Percentiles rank a stretch among this genome's conserved stretches.
Evolutionary conservation across 1,140 invertebrate species (phyloP).

Genomic region (Vanessa atalanta): DNA sequence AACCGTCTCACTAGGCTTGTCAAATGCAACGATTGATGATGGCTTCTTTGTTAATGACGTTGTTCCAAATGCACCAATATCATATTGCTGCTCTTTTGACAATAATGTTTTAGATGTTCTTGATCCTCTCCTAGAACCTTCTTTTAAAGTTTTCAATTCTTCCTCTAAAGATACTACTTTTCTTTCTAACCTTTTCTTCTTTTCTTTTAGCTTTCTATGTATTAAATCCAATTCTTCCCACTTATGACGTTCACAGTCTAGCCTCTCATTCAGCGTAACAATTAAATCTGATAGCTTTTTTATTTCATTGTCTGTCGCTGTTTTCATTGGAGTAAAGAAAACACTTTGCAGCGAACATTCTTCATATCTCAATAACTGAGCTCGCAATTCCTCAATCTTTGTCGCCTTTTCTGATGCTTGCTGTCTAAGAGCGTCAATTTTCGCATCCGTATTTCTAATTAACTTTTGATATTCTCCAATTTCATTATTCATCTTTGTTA

Average conservation of each 20-base stretch:
- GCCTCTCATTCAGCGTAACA: constrained; percentile 56
- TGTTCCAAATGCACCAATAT: constrained; percentile 18
- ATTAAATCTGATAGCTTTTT: constrained; percentile 67
- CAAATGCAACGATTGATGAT: constrained; percentile 49
- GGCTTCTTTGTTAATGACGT: constrained; percentile 50
- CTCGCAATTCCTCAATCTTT: constrained; percentile 72
- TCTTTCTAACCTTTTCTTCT: constrained; percentile 58
- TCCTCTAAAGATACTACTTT: constrained; percentile 53
- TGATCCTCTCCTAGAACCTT: constrained; percentile 53
- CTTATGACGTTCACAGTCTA: constrained; percentile 65
- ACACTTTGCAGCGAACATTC: constrained; percentile 74
- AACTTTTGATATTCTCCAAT: constrained; percentile 65
- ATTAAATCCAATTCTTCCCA: constrained; percentile 62
- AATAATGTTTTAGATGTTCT: constrained; percentile 52
- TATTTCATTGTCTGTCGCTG: constrained; percentile 74
- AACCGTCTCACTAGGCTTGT: constrained; percentile 58
- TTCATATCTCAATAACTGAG: constrained; percentile 67
- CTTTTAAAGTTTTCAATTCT: constrained; percentile 58
- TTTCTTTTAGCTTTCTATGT: constrained; percentile 63
- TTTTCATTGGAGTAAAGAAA: constrained; percentile 76
- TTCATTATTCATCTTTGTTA: constrained; percentile 69
- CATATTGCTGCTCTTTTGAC: constrained; percentile 47
- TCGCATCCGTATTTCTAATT: constrained; percentile 65
- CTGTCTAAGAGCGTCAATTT: constrained; percentile 68
- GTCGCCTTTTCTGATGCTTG: constrained; percentile 66